Percentiles rank a stretch among this genome's conserved stretches.
These are phyloP conservation scores for Neomicropteryx cornuta DNA, from an alignment of 1,140 invertebrate genomes.

Conservation along the genomic window DNA sequence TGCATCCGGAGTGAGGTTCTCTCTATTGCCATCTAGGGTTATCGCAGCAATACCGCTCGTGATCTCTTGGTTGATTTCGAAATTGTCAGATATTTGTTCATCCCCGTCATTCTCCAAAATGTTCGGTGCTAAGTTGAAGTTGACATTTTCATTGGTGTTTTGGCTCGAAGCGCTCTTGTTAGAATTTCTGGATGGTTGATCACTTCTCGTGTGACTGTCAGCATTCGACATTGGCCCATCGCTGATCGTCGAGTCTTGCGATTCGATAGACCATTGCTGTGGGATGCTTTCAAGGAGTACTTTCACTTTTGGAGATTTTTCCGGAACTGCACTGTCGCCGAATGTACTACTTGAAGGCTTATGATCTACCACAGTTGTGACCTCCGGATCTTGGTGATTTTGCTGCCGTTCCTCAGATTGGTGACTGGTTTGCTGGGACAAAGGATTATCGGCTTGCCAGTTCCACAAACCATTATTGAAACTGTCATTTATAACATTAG, in stretches of 20 bases:
- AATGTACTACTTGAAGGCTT: constrained; percentile 13
- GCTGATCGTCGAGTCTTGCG: constrained; percentile 46
- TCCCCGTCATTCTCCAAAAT: neutral
- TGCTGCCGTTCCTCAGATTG: constrained; percentile 6
- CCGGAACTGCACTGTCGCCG: constrained; percentile 21
- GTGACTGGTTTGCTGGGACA: constrained; percentile 7
- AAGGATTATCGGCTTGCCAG: constrained; percentile 17
- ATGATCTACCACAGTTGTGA: neutral
- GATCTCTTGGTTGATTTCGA: constrained; percentile 19
- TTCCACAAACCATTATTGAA: constrained; percentile 36
- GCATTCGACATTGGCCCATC: constrained; percentile 41
- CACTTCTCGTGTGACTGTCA: constrained; percentile 43
- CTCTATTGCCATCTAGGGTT: constrained; percentile 1
- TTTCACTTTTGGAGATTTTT: constrained; percentile 29
- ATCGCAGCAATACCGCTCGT: constrained; percentile 5
- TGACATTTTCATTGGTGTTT: constrained; percentile 27
- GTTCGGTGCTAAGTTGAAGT: constrained; percentile 20
- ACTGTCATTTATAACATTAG: constrained; percentile 36
- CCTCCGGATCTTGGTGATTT: constrained; percentile 8
- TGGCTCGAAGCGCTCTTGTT: constrained; percentile 32
- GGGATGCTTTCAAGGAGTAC: constrained; percentile 37
- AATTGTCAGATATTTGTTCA: constrained; percentile 17
- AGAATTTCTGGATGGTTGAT: constrained; percentile 43
- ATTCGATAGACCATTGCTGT: constrained; percentile 49
- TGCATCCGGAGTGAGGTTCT: neutral